Base-by-base conservation (phyloP, 2,113 vertebrate genomes). In the Lanius ludovicianus region DNA sequence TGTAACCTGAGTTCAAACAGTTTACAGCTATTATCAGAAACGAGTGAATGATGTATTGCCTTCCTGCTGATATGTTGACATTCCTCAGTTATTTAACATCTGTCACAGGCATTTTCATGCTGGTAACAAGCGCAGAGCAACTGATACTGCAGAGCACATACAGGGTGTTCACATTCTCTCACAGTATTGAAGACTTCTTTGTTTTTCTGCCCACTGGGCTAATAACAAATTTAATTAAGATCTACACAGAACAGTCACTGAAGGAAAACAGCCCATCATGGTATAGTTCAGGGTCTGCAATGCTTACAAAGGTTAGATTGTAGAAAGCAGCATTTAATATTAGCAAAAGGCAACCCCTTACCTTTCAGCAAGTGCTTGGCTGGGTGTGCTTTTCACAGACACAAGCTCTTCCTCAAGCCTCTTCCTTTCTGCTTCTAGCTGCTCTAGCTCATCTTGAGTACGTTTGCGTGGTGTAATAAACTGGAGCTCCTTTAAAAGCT, bases 401-500 rank as follows among this genome's bases (percentile, higher is more conserved):
- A 98, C 94, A 82, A 99, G 97, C 87, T 99, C 98, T 78, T 98
- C 98, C 93, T 99, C 98, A 52, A 99, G 97, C 24, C 97, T 97
- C 76, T 96, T 98, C 68, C 98, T 97, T 84, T 98, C 98, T 4
- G 97, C 97, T 68, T 99, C 98, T 81, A 99, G 96, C 23, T 82
- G 96, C 42, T 98, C 96, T 55, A 98, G 70, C 27, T 99, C 98
- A 17, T 96, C 98, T 27, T 92, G 97, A 3, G 97, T 97, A 80
- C 98, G 98, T 37, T 92, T 97, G 22, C 98, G 93, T 2, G 98
- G 98, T 15, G 97, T 98, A 85, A 98, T 93, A 33, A 99, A 99
- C 90, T 99, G 98, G 31, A 99, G 98, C 74, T 99, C 98, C 80
- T 99, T 98, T 89, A 99, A 91, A 77, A 99, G 97, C 63, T 99